Base-by-base conservation (phyloP, 2,113 vertebrate species). In the Poecilia latipinna region DNA sequence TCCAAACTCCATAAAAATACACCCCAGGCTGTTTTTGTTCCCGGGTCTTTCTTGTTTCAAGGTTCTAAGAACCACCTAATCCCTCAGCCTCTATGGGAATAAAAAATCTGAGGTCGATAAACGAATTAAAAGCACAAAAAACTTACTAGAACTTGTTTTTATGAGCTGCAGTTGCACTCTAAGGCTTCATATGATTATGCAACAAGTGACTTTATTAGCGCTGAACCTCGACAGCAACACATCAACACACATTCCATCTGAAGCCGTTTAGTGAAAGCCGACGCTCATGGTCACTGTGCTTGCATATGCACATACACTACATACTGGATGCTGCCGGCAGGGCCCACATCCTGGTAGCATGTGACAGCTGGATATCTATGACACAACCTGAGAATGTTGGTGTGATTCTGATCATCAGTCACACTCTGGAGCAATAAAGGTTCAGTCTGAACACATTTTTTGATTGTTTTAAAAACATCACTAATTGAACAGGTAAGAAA, bases 131-230 rank as follows among this genome's bases (percentile, higher is more conserved):
- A 73, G 64, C 48, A 62, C 33, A 61, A 7, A 66, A 60, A 44
- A 44, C 68, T 65, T 35, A 7, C 13, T 67, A n/a, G n/a, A 65
- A 61, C 68, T 48, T 57, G 24, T 57, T 65, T 35, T 12, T 15
- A 70, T 32, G 37, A 62, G 67, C 68, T 61, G 12, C 66, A 67
- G 62, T 69, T 78, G 72, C 3, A 31, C 72, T 76, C 42, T 62
- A 63, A 37, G 73, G 69, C 64, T 84, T 44, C 35, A 44, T 69
- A 61, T 60, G 48, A 77, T 92, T 84, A 90, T 80, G 83, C 62
- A 92, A 88, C 51, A 42, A 72, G 74, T 65, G 15, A 26, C 26
- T 70, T 66, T 65, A 39, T 29, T 74, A 39, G 57, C 12, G 31
- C 5, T 32, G 70, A 8, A 1, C 2, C 32, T 48, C 3, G 6